A percentile compares a stretch with the other conserved stretches of the same genome.
Evolutionary conservation across 1,140 invertebrate species (phyloP).

Genomic region (Drosophila varians): DNA sequence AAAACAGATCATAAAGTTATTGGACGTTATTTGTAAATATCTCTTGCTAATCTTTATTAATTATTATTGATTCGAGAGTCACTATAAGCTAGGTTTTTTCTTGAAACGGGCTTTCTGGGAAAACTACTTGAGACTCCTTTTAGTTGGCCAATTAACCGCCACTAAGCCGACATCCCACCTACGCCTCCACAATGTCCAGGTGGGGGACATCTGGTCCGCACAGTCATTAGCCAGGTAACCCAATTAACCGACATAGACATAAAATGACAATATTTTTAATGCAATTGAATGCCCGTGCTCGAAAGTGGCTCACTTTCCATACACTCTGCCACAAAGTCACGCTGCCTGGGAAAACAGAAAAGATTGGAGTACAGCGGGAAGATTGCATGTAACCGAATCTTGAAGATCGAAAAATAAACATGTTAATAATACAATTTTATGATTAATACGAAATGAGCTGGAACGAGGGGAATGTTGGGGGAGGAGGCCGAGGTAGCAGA

Average conservation of each 20-base stretch:
- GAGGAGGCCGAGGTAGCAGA: conserved; percentile 9
- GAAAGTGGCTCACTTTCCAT: conserved; percentile 75
- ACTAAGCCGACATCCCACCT: conserved; percentile 13
- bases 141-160: conserved; percentile 11
- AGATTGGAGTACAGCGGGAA: conserved; percentile 32
- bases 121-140: conserved; percentile 7
- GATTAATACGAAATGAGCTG: conserved; percentile 78
- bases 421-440: conserved; percentile 82
- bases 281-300: conserved; percentile 28
- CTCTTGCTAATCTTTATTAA: not conserved
- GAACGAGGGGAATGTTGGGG: conserved; percentile 14
- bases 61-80: not conserved
- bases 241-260: conserved; percentile 49
- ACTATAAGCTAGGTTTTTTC: not conserved
- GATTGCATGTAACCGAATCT: conserved; percentile 78
- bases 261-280: conserved; percentile 54
- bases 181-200: conserved; percentile 17
- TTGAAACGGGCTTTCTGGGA: not conserved
- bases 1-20: not conserved
- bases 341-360: conserved; percentile 40
- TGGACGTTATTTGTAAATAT: too few species aligned
- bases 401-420: conserved; percentile 79
- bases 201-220: conserved; percentile 21
- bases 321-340: conserved; percentile 67
- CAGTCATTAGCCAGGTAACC: conserved; percentile 26